Conservation (phyloP, 1,140 invertebrate genomes). For the Micrasema longulum region DNA sequence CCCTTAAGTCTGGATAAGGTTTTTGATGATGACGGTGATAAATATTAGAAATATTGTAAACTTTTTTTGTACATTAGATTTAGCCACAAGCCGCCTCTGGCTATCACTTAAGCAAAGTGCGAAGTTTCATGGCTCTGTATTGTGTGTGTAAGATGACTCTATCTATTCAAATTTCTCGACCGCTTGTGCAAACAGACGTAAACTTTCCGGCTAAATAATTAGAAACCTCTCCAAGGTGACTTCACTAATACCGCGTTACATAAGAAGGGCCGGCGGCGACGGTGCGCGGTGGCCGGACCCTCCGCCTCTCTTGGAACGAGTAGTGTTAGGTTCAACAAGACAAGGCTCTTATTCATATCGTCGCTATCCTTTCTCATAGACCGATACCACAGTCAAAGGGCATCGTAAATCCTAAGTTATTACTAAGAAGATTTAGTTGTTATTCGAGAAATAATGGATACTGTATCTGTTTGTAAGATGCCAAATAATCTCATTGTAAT, state of each 20-base stretch:
- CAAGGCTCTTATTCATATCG: constrained; percentile 4
- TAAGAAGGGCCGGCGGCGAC: constrained; percentile 2
- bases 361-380: background rate
- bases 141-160: constrained; percentile 53
- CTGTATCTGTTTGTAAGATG: constrained; percentile 19
- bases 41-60: too few species aligned
- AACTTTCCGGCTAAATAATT: constrained; percentile 42
- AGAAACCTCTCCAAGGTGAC: constrained; percentile 7
- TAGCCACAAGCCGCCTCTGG: constrained; percentile 11
- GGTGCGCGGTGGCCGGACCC: too few species aligned
- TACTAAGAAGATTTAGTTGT: constrained; percentile 6
- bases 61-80: too few species aligned
- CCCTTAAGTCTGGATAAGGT: too few species aligned
- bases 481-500: constrained; percentile 13
- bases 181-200: constrained; percentile 42
- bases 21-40: too few species aligned
- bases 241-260: background rate
- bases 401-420: constrained; percentile 26
- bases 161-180: constrained; percentile 53
- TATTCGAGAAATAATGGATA: constrained; percentile 27
- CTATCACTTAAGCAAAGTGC: constrained; percentile 52
- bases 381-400: constrained; percentile 22
- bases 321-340: too few species aligned
- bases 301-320: too few species aligned
- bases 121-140: constrained; percentile 52